Evolutionary conservation across 2,888 invertebrate genomes (phyloP).

Genomic region (Sesia bembeciformis): DNA sequence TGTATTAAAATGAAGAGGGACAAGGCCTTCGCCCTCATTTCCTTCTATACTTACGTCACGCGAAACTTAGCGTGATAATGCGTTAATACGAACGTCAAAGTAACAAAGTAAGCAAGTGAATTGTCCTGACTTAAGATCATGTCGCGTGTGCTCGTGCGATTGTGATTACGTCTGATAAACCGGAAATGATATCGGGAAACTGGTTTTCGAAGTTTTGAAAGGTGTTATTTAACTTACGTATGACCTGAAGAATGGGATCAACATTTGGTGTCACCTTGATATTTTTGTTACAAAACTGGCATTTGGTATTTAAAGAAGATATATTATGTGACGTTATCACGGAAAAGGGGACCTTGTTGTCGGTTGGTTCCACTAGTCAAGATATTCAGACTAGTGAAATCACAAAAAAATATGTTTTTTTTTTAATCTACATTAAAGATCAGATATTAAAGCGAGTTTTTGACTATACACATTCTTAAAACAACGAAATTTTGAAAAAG

Average conservation of each 20-base stretch:
- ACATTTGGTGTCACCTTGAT: conserved; percentile 11
- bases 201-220: conserved; percentile 50
- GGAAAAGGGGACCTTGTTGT: too few relatives aligned
- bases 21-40: conserved; percentile 9
- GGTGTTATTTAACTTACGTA: conserved; percentile 29
- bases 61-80: conserved; percentile 4
- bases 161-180: conserved; percentile 21
- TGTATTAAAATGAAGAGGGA: background rate
- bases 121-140: conserved; percentile 1
- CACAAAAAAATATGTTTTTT: too few relatives aligned
- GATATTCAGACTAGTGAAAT: too few relatives aligned
- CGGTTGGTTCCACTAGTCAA: too few relatives aligned
- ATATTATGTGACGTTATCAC: too few relatives aligned
- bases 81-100: conserved; percentile 3
- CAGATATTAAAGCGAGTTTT: too few relatives aligned
- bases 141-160: background rate
- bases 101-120: conserved; percentile 1
- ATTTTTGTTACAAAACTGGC: conserved; percentile 4
- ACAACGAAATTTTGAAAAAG: too few relatives aligned
- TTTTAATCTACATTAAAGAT: too few relatives aligned
- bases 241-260: conserved; percentile 14
- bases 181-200: conserved; percentile 37
- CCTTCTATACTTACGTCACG: conserved; percentile 5
- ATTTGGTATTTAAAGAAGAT: too few relatives aligned
- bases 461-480: too few relatives aligned